A percentile compares a stretch with the other conserved stretches of the same genome.
These are phyloP conservation scores for Agonum fuliginosum DNA, from an alignment of 2,888 invertebrate genomes.

Conservation along the genomic window DNA sequence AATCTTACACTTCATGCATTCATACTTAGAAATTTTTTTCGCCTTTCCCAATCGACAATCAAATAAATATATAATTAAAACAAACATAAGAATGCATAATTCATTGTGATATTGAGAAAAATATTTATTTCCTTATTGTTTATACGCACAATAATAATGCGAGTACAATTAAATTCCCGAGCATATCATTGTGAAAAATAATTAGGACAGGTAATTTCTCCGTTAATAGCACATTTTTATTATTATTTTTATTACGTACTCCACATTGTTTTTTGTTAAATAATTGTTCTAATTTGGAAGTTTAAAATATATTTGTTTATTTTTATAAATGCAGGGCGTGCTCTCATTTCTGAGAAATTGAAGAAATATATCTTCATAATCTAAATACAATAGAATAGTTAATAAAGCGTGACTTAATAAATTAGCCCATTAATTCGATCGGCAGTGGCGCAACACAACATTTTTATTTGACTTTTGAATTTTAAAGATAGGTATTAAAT, in stretches of 20 bases:
- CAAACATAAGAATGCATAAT: not conserved
- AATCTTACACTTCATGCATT: slow-evolving; percentile 31
- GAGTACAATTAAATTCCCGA: not conserved
- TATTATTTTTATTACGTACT: not conserved
- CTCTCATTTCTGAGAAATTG: not conserved
- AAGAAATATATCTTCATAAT: not conserved
- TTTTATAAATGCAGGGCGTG: not conserved
- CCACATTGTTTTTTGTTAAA: not conserved
- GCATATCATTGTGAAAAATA: not conserved
- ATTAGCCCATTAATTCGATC: not conserved
- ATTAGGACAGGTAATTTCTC: not conserved
- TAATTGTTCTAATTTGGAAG: not conserved
- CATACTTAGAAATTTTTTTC: slow-evolving; percentile 40
- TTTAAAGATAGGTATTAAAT: no score
- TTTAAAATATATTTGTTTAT: not conserved
- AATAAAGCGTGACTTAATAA: not conserved
- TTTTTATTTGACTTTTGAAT: no score
- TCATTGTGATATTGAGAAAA: not conserved
- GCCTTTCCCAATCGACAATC: slow-evolving; percentile 9
- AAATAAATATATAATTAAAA: slow-evolving; percentile 4
- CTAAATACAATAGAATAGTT: not conserved
- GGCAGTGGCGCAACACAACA: not conserved
- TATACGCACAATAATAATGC: slow-evolving; percentile 22
- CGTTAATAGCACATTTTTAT: not conserved
- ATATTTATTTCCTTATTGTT: not conserved